phyloP scores from a whole-genome alignment of 2,113 vertebrate species.

The Dromiciops gliroides region DNA sequence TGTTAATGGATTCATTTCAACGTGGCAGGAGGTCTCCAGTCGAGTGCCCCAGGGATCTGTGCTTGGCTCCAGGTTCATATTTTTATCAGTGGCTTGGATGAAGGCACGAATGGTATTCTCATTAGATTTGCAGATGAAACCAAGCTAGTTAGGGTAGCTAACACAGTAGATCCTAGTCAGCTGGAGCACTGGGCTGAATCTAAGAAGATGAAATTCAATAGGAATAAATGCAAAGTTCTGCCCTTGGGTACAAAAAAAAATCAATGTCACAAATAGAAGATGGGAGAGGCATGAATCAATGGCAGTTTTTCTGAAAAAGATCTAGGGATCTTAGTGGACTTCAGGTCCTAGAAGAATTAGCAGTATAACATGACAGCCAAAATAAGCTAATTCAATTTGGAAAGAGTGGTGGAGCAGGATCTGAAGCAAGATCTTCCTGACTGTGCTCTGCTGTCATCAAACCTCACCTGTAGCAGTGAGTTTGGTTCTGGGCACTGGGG shows the following conservation, averaged over 20 bases:
- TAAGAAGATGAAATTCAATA: not conserved
- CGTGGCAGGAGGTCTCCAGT: not conserved
- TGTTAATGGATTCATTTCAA: not conserved
- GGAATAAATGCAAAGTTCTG: not conserved
- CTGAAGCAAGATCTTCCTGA: not conserved
- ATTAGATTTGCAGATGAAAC: not conserved
- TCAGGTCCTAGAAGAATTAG: not conserved
- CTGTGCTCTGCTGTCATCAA: not conserved
- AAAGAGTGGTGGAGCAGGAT: not conserved
- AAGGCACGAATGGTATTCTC: not conserved
- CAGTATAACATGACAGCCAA: not conserved
- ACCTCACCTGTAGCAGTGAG: not conserved
- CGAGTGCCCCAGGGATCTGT: not conserved
- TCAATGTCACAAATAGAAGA: not conserved
- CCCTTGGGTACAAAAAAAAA: not conserved
- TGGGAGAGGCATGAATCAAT: not conserved
- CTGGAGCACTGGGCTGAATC: not conserved
- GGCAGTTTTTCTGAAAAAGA: not conserved
- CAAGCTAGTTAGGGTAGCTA: not conserved
- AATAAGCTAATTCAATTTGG: not conserved
- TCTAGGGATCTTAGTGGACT: not conserved
- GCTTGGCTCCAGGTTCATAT: not conserved
- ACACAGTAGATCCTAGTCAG: not conserved
- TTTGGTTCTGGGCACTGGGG: not conserved
- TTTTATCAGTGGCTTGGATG: not conserved